phyloP scores from a whole-genome alignment of 2,113 vertebrate species.

The Cygnus atratus region DNA sequence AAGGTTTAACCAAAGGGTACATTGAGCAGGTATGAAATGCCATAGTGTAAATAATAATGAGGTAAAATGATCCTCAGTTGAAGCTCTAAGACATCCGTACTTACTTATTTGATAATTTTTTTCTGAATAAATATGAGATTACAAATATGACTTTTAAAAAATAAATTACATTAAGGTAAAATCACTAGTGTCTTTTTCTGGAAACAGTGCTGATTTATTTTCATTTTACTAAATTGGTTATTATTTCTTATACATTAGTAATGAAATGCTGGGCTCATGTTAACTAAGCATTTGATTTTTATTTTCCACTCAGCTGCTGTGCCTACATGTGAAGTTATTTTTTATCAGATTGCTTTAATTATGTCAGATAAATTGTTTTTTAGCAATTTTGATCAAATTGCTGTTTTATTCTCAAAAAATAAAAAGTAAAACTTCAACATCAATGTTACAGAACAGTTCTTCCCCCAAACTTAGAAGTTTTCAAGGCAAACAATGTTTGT shows the following conservation, averaged over 20 bases:
- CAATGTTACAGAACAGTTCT: neutral
- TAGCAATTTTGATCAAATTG: neutral
- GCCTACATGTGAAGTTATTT: neutral
- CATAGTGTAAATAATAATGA: neutral
- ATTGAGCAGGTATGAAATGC: neutral
- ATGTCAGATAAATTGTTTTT: neutral
- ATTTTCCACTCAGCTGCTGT: neutral
- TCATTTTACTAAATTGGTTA: neutral
- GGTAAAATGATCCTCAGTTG: neutral
- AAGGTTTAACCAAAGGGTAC: neutral
- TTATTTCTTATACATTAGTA: neutral
- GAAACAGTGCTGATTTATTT: neutral
- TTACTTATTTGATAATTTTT: neutral
- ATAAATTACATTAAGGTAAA: neutral
- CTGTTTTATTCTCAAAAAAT: neutral
- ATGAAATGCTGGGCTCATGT: neutral
- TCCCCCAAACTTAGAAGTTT: neutral
- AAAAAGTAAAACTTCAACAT: neutral
- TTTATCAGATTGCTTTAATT: neutral
- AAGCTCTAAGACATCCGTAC: neutral
- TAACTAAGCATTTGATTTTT: neutral
- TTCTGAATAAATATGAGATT: neutral
- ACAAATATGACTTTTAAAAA: neutral
- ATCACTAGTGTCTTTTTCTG: neutral
- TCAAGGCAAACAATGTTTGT: neutral